Conservation (phyloP, 2,797 vertebrate genomes). For the Taenioides sp. region DNA sequence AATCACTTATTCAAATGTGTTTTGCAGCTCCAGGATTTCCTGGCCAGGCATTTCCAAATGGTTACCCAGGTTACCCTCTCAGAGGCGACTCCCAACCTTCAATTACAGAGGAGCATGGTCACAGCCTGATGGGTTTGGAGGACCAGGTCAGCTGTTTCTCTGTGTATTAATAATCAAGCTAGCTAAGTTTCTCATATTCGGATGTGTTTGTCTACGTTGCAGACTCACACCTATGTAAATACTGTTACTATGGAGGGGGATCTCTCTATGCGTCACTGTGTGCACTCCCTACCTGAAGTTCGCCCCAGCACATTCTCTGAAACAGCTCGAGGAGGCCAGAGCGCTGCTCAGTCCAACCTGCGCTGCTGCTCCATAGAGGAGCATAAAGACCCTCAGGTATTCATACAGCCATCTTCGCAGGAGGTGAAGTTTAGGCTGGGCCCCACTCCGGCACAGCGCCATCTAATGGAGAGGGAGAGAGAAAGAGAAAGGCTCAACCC, state of each 20-base stretch:
- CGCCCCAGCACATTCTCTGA: constrained; percentile 82
- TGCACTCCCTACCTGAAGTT: constrained; percentile 90
- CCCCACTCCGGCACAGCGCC: constrained; percentile 84
- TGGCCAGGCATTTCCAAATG: constrained; percentile 90
- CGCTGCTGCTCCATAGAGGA: constrained; percentile 85
- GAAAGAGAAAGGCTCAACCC: constrained; percentile 76
- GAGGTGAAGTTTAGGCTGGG: constrained; percentile 96
- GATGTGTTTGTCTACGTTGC: constrained; percentile 15
- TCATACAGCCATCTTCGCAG: constrained; percentile 86
- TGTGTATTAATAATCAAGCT: not conserved
- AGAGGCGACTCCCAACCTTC: constrained; percentile 88
- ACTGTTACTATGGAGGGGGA: constrained; percentile 90
- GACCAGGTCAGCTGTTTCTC: constrained; percentile 84
- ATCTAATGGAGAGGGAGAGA: constrained; percentile 80
- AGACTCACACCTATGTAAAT: constrained; percentile 99
- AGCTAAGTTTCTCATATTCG: not conserved
- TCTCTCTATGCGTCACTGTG: constrained; percentile 86
- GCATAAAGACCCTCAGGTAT: constrained; percentile 88
- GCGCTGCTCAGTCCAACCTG: constrained; percentile 72
- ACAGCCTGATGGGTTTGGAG: constrained; percentile 88
- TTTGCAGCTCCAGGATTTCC: constrained; percentile 87
- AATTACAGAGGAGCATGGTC: constrained; percentile 88
- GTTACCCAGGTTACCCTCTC: constrained; percentile 89
- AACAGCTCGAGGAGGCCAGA: constrained; percentile 68
- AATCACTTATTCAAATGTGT: constrained; percentile 19